These are phyloP conservation scores for Holocentrus rufus DNA, from an alignment of 2,797 vertebrate species.

Conservation along the genomic window DNA sequence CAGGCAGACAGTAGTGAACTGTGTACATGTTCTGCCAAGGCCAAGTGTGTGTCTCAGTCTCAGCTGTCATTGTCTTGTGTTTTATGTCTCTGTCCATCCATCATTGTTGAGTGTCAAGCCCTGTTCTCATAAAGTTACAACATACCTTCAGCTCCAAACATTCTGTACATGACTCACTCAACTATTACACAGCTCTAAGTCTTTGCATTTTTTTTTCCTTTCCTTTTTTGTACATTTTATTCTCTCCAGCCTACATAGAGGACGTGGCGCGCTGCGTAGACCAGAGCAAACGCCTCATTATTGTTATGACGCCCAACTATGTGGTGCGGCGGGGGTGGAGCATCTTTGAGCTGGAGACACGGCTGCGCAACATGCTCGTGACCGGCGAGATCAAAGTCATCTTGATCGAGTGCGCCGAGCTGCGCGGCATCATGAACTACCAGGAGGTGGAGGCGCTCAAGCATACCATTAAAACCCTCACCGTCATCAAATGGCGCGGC, in stretches of 20 bases:
- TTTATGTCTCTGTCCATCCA: conserved; percentile 68
- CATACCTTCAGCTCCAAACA: conserved; percentile 8
- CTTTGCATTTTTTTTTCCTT: neutral
- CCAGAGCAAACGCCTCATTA: conserved; percentile 98
- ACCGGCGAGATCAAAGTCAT: conserved; percentile 99
- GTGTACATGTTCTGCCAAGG: neutral
- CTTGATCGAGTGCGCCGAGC: conserved; percentile 96
- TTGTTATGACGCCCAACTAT: conserved; percentile 98
- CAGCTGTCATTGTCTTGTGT: conserved; percentile 67
- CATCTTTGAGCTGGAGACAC: conserved; percentile 98
- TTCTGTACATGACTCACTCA: neutral
- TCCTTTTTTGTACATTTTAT: neutral
- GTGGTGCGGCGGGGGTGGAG: conserved; percentile 98
- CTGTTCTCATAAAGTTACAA: conserved; percentile 22
- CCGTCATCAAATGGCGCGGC: conserved; percentile 97
- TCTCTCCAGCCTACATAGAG: conserved; percentile 91
- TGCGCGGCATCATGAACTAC: conserved; percentile 99
- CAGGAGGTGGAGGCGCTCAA: conserved; percentile 99
- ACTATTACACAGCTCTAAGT: neutral
- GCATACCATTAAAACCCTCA: conserved; percentile 97
- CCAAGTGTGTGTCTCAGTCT: conserved; percentile 2
- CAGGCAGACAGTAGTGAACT: neutral
- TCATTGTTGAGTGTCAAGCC: conserved; percentile 46
- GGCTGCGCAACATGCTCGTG: conserved; percentile 96
- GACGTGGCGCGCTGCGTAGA: conserved; percentile 98